A percentile compares a stretch with the other conserved stretches of the same genome.
phyloP scores from a whole-genome alignment of 2,797 vertebrate species.

The Chiloscyllium punctatum region DNA sequence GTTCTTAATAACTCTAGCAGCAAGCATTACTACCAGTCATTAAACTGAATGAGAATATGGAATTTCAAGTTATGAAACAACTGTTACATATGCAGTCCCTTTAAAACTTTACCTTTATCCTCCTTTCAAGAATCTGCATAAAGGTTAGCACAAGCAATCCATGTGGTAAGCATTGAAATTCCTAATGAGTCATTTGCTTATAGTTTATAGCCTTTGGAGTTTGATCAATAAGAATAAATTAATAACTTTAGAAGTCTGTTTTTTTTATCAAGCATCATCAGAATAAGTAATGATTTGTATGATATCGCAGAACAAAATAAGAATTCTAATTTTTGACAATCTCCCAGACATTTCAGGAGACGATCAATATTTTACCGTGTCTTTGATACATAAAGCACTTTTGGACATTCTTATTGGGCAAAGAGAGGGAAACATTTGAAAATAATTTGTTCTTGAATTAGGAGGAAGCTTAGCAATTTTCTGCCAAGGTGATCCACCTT shows the following conservation, averaged over 20 bases:
- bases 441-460: neutral
- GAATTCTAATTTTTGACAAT: neutral
- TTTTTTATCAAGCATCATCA: neutral
- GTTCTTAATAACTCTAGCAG: neutral
- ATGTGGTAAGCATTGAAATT: neutral
- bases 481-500: neutral
- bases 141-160: neutral
- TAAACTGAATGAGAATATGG: neutral
- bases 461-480: neutral
- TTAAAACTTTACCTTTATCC: neutral
- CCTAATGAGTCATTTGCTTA: neutral
- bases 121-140: neutral
- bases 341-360: neutral
- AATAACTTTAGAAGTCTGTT: neutral
- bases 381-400: neutral
- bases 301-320: neutral
- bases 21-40: neutral
- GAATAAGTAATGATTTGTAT: neutral
- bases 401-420: neutral
- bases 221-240: neutral
- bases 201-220: neutral
- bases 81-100: neutral
- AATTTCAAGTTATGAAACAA: neutral
- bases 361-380: neutral
- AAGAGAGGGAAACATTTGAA: neutral